Percentiles rank a stretch among this genome's conserved stretches.
Evolutionary conservation across 1,140 invertebrate genomes (phyloP).

Genomic region (Elymnias hypermnestra): DNA sequence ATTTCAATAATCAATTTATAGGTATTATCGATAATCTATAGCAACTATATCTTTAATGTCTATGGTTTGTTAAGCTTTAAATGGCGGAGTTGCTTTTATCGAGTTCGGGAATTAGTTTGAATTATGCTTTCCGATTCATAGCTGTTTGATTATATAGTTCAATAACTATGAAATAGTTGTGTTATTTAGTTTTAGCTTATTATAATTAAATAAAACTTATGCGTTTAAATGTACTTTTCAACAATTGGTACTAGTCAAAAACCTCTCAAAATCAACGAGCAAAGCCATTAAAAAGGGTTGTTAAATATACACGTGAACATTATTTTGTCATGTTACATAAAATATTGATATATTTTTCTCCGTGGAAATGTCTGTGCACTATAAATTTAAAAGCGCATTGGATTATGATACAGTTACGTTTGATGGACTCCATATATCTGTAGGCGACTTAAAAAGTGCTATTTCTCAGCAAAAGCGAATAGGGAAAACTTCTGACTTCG

Average conservation of each 20-base stretch:
- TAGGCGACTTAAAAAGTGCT: conserved; percentile 94
- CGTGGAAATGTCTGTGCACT: conserved; percentile 93
- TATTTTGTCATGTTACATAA: conserved; percentile 53
- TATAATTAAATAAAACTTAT: too few relatives aligned
- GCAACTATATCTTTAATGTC: neutral
- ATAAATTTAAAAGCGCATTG: conserved; percentile 97
- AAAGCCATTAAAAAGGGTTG: neutral
- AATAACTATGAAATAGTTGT: too few relatives aligned
- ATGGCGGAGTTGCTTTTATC: conserved; percentile 11
- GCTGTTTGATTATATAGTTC: too few relatives aligned
- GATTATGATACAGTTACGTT: conserved; percentile 97
- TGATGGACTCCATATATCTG: conserved; percentile 96
- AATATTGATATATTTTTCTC: conserved; percentile 27
- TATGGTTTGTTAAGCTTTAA: conserved; percentile 3
- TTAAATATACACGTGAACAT: conserved; percentile 27
- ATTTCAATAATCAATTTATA: too few relatives aligned
- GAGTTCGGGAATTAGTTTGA: too few relatives aligned
- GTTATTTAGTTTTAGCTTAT: too few relatives aligned
- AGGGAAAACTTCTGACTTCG: conserved; percentile 95
- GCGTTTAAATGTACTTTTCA: too few relatives aligned
- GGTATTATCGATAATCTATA: neutral
- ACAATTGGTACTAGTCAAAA: too few relatives aligned
- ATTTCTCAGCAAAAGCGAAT: conserved; percentile 97
- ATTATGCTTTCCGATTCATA: too few relatives aligned
- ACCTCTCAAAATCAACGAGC: neutral